A percentile compares a stretch with the other conserved stretches of the same genome.
These are phyloP conservation scores for Orussus abietinus DNA, from an alignment of 1,140 invertebrate species.

Conservation along the genomic window DNA sequence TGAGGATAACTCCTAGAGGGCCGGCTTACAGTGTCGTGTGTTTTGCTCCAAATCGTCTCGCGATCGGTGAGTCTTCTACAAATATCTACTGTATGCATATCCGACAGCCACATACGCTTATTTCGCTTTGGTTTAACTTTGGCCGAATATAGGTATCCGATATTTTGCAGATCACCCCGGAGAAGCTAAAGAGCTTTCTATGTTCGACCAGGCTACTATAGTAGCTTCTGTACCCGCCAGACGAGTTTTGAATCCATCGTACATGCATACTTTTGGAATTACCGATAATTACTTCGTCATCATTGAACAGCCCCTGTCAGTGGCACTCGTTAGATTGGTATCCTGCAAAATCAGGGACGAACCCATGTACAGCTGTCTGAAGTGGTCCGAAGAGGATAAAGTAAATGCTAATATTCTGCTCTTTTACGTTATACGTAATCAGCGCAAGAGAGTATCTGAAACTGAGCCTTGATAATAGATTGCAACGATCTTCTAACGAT, in stretches of 20 bases:
- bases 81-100: conserved; percentile 4
- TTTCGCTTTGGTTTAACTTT: too few species aligned
- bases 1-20: conserved; percentile 63
- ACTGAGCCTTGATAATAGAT: background rate
- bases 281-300: conserved; percentile 81
- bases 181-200: conserved; percentile 45
- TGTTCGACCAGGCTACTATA: conserved; percentile 68
- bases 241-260: conserved; percentile 73
- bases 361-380: conserved; percentile 61
- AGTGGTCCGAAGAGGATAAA: conserved; percentile 69
- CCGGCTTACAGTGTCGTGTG: conserved; percentile 68
- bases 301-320: conserved; percentile 74
- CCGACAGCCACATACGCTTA: conserved; percentile 3
- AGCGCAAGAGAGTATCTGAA: conserved; percentile 6
- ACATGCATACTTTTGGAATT: conserved; percentile 87
- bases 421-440: conserved; percentile 1
- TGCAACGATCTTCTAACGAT: too few species aligned
- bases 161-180: conserved; percentile 23
- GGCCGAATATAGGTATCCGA: too few species aligned
- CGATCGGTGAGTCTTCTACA: conserved; percentile 39
- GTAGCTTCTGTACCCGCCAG: conserved; percentile 68
- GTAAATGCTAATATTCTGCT: conserved; percentile 54
- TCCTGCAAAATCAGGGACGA: conserved; percentile 59
- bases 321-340: conserved; percentile 63
- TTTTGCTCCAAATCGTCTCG: conserved; percentile 56